These are phyloP conservation scores for Acropora tenuis DNA, from an alignment of 64 coral and sea anemone genomes.

Conservation along the genomic window DNA sequence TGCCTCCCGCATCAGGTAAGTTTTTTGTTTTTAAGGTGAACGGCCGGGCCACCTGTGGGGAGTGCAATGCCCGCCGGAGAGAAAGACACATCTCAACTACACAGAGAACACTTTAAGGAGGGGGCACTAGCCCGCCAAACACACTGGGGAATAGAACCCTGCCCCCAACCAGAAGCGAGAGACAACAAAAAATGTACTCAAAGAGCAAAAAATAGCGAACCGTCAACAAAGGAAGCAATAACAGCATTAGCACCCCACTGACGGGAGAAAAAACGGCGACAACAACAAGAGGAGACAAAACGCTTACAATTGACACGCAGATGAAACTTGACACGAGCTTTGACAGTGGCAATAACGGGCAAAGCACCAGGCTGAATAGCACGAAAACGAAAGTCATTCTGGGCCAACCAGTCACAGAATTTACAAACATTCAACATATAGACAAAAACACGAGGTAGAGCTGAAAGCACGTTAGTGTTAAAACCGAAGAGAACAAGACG, in stretches of 20 bases:
- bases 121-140: not conserved
- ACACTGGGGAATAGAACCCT: not conserved
- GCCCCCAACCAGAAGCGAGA: not conserved
- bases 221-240: not conserved
- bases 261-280: not conserved
- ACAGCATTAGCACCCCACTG: not conserved
- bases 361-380: not conserved
- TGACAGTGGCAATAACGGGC: not conserved
- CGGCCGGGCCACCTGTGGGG: not conserved
- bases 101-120: not conserved
- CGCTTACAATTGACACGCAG: not conserved
- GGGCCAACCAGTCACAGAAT: not conserved
- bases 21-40: not conserved
- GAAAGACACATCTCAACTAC: not conserved
- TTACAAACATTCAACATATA: not conserved
- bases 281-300: not conserved
- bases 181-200: not conserved
- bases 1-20: not conserved
- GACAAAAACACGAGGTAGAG: not conserved
- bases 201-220: too few relatives aligned
- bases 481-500: slow-evolving; percentile 16
- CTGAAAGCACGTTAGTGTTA: not conserved
- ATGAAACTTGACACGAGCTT: not conserved
- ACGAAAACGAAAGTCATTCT: not conserved
- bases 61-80: not conserved